Evolutionary conservation across 2,888 invertebrate species (phyloP), one percentile per base, ranked within the genome.

Genomic region (Agriotes lineatus): DNA sequence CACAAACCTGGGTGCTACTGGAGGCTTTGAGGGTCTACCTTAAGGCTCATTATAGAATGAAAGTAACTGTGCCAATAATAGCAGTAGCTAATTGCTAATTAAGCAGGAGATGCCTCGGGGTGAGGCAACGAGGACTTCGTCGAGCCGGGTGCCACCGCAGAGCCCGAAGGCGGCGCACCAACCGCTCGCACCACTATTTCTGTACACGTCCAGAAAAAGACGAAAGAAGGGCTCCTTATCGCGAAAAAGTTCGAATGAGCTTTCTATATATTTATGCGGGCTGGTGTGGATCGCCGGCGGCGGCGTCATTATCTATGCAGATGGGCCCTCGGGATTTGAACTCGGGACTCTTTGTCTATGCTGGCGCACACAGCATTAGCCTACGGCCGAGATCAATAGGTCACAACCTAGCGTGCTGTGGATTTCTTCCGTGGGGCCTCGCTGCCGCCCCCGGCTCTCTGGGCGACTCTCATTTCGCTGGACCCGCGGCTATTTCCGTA

Each of bases 221-320:
- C 14, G 35, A 56, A 56, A 56, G 39, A n/a, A 39, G 19, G 18
- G 18, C n/a, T 18, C 19, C 56, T 56, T 37, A 56, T 56, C 37
- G 2, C 14, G 37, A 56, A 56, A 56, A 19, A 56, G 56, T 37
- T 37, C 18, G 42, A 71, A 64, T 67, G 71, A 70, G 59, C 62
- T 68, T 69, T 74, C 72, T 74, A 69, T 71, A 70, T 74, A 76
- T 77, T 75, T 76, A 74, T 74, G 72, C 74, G 71, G 69, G 65
- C 70, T 68, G 73, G 68, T 74, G 74, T 72, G 74, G 75, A 69
- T 68, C 67, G 72, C 78, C 74, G 58, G 63, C 57, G 78, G 79
- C 76, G 72, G 78, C 80, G 75, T 82, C 79, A 82, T 82, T 82
- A 82, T 82, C 82, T 82, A 82, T 82, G 82, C 81, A 82, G 82